Evolutionary conservation across 2,797 vertebrate species (phyloP).

Genomic region (Micromesistius poutassou): DNA sequence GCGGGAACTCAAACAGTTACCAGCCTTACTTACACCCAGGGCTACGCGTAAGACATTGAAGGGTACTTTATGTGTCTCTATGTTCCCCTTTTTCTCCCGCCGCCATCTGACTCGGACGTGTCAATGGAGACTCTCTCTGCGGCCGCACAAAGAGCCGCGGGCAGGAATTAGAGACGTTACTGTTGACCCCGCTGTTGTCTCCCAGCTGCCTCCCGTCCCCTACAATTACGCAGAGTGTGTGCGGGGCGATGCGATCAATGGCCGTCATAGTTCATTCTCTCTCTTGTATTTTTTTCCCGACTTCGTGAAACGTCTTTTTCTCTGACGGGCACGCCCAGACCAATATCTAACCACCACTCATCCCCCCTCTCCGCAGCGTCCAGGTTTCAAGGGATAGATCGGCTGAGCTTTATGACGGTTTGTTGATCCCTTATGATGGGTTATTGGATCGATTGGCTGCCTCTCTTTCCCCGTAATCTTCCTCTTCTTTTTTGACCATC

Average conservation of each 20-base stretch:
- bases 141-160: background rate
- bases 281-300: background rate
- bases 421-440: constrained; percentile 22
- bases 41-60: background rate
- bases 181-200: background rate
- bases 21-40: background rate
- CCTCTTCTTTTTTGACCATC: constrained; percentile 28
- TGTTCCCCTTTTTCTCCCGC: background rate
- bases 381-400: too few species aligned
- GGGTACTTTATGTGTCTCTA: background rate
- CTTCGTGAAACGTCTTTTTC: too few species aligned
- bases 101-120: background rate
- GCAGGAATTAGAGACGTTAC: background rate
- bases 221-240: background rate
- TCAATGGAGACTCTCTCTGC: background rate
- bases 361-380: too few species aligned
- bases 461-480: constrained; percentile 31
- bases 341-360: background rate
- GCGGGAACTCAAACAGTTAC: background rate
- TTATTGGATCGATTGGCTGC: constrained; percentile 11
- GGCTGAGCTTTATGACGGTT: constrained; percentile 13
- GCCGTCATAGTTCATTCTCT: background rate
- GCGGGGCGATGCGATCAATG: background rate
- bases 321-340: background rate
- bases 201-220: background rate